Evolutionary conservation across 2,113 vertebrate genomes (phyloP).

Genomic region (Rhinoderma darwinii): DNA sequence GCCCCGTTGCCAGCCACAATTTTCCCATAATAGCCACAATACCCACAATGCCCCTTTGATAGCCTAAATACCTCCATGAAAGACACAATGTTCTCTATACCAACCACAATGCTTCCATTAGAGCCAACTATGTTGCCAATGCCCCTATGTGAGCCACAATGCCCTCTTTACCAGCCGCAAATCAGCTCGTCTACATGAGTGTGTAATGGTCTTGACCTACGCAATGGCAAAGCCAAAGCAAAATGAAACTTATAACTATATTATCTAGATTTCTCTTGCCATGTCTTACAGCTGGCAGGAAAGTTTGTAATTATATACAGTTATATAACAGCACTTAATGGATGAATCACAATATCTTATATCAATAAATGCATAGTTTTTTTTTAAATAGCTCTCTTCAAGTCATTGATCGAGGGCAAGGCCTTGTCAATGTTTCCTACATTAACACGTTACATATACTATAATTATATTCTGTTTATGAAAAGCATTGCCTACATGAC

Average conservation of each 20-base stretch:
- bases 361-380: conserved; percentile 5
- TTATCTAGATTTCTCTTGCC: neutral
- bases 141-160: too few species aligned
- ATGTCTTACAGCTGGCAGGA: neutral
- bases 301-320: neutral
- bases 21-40: too few species aligned
- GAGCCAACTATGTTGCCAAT: too few species aligned
- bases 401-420: neutral
- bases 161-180: too few species aligned
- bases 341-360: neutral
- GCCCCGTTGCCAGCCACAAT: too few species aligned
- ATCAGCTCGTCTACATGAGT: neutral
- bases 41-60: too few species aligned
- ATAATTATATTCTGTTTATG: neutral
- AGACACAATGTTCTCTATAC: too few species aligned
- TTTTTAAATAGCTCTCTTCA: neutral
- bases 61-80: too few species aligned
- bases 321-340: neutral
- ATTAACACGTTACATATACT: neutral
- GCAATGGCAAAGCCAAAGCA: neutral
- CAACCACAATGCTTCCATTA: too few species aligned
- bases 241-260: neutral
- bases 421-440: neutral
- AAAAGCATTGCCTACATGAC: neutral
- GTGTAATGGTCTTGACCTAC: neutral